Evolutionary conservation across 1,140 invertebrate species (phyloP), one percentile per base, ranked within the genome.

Genomic region (Drepana arcuata): DNA sequence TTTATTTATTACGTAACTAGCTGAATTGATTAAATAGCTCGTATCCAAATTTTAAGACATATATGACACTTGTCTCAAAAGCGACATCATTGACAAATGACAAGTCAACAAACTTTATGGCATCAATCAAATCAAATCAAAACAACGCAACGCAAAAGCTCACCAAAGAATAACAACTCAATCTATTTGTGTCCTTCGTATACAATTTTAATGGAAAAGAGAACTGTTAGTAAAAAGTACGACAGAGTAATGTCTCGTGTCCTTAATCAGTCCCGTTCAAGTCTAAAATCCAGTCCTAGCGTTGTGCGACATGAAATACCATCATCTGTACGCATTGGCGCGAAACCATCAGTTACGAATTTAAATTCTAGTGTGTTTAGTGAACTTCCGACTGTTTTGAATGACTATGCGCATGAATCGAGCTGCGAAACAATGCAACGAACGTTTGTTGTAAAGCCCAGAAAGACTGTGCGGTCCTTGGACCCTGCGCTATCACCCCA

Each of bases 161-260:
- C n/a, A n/a, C n/a, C n/a, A n/a, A n/a, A n/a, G n/a, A n/a, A n/a
- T n/a, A n/a, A n/a, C n/a, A n/a, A n/a, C n/a, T n/a, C n/a, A n/a
- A n/a, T n/a, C n/a, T n/a, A n/a, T n/a, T n/a, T n/a, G n/a, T n/a
- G n/a, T n/a, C n/a, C n/a, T n/a, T n/a, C n/a, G n/a, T n/a, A n/a
- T n/a, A n/a, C n/a, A n/a, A n/a, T n/a, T n/a, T n/a, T n/a, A n/a
- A n/a, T n/a, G n/a, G n/a, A n/a, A n/a, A n/a, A n/a, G 34, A 56
- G 43, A 41, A 63, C 54, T 34, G 40, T 28, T 30, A 61, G 28
- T 27, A 64, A 48, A 15, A 53, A 34, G 16, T 77, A 75, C 29
- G 53, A 53, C 16, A 77, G 65, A 48, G 67, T 80, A 1, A 75
- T 77, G 72, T 42, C 75, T 21, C 66, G 72, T 15, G 47, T 77